Evolutionary conservation across 1,140 invertebrate species (phyloP).

Genomic region (Polyergus mexicanus): DNA sequence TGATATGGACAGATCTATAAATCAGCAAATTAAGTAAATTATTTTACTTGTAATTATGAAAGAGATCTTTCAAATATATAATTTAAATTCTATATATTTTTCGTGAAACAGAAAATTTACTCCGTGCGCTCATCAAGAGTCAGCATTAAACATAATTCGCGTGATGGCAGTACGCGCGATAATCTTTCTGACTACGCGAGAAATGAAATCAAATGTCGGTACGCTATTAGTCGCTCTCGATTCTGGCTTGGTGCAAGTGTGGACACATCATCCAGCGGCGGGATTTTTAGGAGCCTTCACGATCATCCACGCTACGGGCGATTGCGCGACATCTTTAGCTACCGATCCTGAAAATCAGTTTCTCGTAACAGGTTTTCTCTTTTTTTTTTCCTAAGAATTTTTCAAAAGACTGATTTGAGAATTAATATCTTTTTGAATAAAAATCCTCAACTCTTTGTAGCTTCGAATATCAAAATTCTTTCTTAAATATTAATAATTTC

Average conservation of each 20-base stretch:
- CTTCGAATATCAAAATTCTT: neutral
- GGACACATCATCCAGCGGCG: conserved; percentile 91
- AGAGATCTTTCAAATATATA: neutral
- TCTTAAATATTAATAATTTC: neutral
- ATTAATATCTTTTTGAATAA: neutral
- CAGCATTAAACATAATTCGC: conserved; percentile 69
- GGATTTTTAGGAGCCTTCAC: conserved; percentile 89
- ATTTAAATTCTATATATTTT: neutral
- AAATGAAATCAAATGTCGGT: conserved; percentile 86
- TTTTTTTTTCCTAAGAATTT: neutral
- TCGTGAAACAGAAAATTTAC: conserved; percentile 44
- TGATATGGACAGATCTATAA: neutral
- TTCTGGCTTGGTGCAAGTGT: conserved; percentile 90
- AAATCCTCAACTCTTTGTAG: neutral
- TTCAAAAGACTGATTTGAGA: neutral
- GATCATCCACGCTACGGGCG: conserved; percentile 89
- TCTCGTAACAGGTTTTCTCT: conserved; percentile 88
- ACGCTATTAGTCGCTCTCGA: conserved; percentile 89
- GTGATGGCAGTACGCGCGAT: conserved; percentile 86
- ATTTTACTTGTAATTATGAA: neutral
- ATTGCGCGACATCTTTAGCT: conserved; percentile 89
- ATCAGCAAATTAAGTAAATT: conserved; percentile 28
- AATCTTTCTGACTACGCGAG: conserved; percentile 87
- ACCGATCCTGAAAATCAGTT: conserved; percentile 89
- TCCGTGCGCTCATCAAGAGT: conserved; percentile 63